Evolutionary conservation across 2,797 vertebrate species (phyloP).

Genomic region (Buceros bicornis): DNA sequence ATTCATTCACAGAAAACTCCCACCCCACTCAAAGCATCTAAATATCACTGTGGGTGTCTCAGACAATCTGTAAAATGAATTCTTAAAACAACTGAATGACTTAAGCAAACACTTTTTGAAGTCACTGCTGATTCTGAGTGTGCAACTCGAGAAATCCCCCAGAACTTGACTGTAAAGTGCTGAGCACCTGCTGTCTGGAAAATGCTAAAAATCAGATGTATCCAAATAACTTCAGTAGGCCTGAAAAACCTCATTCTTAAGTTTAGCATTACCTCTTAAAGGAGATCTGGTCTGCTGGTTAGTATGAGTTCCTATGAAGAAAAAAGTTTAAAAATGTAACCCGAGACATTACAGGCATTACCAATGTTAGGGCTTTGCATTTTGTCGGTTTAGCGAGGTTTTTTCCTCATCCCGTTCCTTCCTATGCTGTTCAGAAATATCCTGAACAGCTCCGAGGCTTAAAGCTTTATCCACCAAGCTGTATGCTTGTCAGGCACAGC

Average conservation of each 20-base stretch:
- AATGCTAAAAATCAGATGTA: not conserved
- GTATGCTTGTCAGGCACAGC: not conserved
- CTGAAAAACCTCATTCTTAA: not conserved
- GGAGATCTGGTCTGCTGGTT: not conserved
- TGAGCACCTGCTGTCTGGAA: not conserved
- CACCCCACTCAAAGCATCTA: not conserved
- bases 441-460: not conserved
- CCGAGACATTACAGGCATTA: not conserved
- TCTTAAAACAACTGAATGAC: not conserved
- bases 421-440: not conserved
- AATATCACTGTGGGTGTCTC: not conserved
- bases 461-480: not conserved
- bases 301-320: not conserved
- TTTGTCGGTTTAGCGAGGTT: not conserved
- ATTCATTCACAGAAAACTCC: not conserved
- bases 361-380: not conserved
- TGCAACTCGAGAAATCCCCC: not conserved
- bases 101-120: not conserved
- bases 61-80: not conserved
- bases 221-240: not conserved
- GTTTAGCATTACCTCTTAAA: not conserved
- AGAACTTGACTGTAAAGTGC: not conserved
- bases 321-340: not conserved
- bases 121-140: not conserved
- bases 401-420: not conserved